These are phyloP conservation scores for Progne subis DNA, from an alignment of 2,113 vertebrate genomes.

Conservation along the genomic window DNA sequence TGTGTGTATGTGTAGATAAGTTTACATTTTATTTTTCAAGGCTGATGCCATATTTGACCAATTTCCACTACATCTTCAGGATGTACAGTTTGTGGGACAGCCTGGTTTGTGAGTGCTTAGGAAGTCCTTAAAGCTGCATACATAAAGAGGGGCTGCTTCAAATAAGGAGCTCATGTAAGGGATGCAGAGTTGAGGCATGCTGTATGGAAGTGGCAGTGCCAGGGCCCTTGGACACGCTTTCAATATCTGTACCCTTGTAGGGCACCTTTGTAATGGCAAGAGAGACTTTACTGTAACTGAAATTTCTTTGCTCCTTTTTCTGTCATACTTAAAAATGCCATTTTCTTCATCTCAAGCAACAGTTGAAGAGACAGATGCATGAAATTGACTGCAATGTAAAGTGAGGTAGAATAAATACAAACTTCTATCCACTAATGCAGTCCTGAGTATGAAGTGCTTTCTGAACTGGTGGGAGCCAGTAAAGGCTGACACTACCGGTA, in stretches of 20 bases:
- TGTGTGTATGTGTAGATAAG: background rate
- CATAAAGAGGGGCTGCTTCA: background rate
- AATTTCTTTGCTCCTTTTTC: background rate
- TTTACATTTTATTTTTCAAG: background rate
- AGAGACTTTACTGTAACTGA: background rate
- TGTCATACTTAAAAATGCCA: background rate
- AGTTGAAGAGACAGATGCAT: background rate
- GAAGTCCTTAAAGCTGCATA: background rate
- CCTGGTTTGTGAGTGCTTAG: background rate
- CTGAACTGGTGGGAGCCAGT: background rate
- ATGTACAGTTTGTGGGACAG: background rate
- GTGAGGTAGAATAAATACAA: background rate
- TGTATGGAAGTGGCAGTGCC: background rate
- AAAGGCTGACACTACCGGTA: background rate
- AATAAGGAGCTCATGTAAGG: background rate
- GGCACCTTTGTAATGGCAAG: background rate
- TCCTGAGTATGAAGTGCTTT: background rate
- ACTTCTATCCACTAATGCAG: background rate
- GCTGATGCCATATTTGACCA: background rate
- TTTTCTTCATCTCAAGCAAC: background rate
- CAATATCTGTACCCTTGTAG: background rate
- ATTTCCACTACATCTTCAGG: background rate
- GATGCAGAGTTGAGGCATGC: background rate
- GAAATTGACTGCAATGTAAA: background rate
- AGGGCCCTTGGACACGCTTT: background rate